Evolutionary conservation across 2,797 vertebrate species (phyloP).

Genomic region (Lepilemur ruficaudatus): DNA sequence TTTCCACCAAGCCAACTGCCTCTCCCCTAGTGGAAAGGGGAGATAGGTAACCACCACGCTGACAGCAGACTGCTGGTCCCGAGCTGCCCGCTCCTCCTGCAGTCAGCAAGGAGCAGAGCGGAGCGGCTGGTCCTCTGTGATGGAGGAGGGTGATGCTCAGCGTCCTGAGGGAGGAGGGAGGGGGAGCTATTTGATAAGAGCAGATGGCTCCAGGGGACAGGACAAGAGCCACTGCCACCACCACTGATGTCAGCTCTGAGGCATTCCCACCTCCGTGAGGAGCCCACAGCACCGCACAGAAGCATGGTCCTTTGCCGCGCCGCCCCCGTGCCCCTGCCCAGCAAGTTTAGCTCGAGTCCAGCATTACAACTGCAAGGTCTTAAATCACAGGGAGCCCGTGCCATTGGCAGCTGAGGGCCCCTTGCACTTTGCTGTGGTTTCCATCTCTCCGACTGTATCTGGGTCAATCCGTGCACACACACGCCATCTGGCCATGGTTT

Average conservation of each 20-base stretch:
- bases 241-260: not conserved
- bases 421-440: fast-evolving
- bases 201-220: not conserved
- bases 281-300: not conserved
- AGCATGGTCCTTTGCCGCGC: too few species aligned
- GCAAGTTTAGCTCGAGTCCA: not conserved
- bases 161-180: not conserved
- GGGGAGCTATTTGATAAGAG: not conserved
- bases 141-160: not conserved
- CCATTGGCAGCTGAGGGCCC: not conserved
- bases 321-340: not conserved
- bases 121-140: too few species aligned
- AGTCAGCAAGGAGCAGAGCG: not conserved
- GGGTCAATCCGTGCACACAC: not conserved
- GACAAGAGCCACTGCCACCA: not conserved
- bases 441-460: not conserved
- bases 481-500: fast-evolving
- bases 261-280: not conserved
- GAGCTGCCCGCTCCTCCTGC: not conserved
- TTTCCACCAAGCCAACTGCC: not conserved
- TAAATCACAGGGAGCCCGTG: not conserved
- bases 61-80: not conserved
- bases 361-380: not conserved
- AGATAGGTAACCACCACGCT: not conserved
- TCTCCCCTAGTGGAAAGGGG: not conserved